These are phyloP conservation scores for Cladorhizidae sp. DNA, from an alignment of 37 sponge, comb jelly and placozoan genomes.

Conservation along the genomic window DNA sequence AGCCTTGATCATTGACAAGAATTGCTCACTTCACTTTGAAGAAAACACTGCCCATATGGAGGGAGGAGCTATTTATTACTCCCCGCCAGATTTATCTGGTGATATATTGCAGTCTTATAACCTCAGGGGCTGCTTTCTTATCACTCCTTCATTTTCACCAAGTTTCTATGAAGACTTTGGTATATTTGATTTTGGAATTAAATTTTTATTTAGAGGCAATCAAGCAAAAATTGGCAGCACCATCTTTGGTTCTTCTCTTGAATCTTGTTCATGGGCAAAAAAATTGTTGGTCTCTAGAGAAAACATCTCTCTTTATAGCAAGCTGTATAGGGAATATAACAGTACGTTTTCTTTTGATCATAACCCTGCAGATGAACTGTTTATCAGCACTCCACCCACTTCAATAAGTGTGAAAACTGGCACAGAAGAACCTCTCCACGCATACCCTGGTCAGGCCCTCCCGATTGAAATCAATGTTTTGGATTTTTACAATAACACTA, in stretches of 20 bases:
- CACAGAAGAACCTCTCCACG: neutral
- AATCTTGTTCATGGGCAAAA: slow-evolving; percentile 37
- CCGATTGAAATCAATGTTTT: neutral
- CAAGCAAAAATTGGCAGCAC: slow-evolving; percentile 18
- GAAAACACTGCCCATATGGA: slow-evolving; percentile 17
- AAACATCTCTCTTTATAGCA: neutral
- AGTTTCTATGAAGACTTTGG: neutral
- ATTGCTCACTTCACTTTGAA: neutral
- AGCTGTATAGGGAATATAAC: neutral
- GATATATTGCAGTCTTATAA: neutral
- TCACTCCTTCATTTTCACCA: neutral
- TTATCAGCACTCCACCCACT: neutral
- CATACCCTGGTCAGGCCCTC: slow-evolving; percentile 13
- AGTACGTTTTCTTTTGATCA: slow-evolving; percentile 8
- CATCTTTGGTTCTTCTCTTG: slow-evolving; percentile 43
- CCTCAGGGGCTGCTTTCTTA: slow-evolving; percentile 30
- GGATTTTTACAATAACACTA: slow-evolving; percentile 31
- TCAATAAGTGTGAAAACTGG: neutral
- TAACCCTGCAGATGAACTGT: neutral
- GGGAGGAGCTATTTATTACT: slow-evolving; percentile 42
- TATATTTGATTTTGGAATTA: neutral
- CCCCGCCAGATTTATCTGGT: neutral
- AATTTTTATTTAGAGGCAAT: slow-evolving; percentile 19
- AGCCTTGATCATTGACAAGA: neutral
- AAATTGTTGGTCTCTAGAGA: neutral